These are phyloP conservation scores for Pollachius pollachius DNA, from an alignment of 2,113 vertebrate genomes.

Conservation along the genomic window DNA sequence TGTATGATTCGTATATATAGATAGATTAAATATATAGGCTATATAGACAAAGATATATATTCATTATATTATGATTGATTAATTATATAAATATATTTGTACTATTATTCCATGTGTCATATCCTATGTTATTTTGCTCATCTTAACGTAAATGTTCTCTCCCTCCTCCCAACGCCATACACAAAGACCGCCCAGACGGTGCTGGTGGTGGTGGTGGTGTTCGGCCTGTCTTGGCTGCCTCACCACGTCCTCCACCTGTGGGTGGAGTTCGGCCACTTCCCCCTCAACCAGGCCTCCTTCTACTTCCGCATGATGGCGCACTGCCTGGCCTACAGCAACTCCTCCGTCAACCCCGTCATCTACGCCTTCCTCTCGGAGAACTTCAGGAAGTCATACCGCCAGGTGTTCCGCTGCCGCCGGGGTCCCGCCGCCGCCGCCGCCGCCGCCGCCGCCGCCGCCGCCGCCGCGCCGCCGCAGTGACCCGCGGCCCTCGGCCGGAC, in stretches of 20 bases:
- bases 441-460: no score
- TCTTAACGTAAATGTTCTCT: neutral
- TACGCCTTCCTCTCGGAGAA: conserved; percentile 96
- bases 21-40: no score
- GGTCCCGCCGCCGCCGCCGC: no score
- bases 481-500: conserved; percentile 59
- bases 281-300: conserved; percentile 91
- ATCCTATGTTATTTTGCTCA: neutral
- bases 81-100: no score
- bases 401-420: conserved; percentile 84
- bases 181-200: conserved; percentile 90
- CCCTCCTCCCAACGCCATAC: neutral
- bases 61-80: no score
- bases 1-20: no score
- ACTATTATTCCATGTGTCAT: neutral
- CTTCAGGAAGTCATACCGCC: conserved; percentile 91
- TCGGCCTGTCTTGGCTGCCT: conserved; percentile 93
- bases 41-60: no score
- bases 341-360: conserved; percentile 94
- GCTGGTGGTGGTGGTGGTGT: conserved; percentile 92
- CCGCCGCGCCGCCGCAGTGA: no score
- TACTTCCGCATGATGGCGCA: conserved; percentile 87
- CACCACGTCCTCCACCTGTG: conserved; percentile 91
- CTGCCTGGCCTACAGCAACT: conserved; percentile 96
- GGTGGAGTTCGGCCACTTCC: conserved; percentile 92